Base-by-base conservation (phyloP, 2,113 vertebrate species). In the Ciconia boyciana region DNA sequence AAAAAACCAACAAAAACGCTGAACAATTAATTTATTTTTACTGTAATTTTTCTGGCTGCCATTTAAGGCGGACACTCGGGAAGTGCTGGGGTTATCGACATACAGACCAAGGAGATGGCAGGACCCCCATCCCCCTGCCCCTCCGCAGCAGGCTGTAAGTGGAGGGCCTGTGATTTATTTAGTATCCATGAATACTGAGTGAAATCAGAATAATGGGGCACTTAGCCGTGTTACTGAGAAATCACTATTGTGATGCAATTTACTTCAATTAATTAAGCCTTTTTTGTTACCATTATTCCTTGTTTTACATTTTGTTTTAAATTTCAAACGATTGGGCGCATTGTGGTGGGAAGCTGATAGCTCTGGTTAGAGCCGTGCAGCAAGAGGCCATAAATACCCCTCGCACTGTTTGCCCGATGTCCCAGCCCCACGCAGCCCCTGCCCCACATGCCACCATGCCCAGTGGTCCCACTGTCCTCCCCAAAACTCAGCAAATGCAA, bases 231-330 rank as follows among this genome's bases (percentile, higher is more conserved):
- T 96, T 96, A 95, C 95, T 97, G 95, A 97, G 97, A 96, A 97
- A 97, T 97, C 96, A 31, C 97, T 97, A 96, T 97, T 97, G 97
- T 97, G 97, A 97, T 97, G 97, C 97, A 94, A 95, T 97, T 97
- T 96, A 51, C 96, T 83, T 85, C 97, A 96, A 97, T 97, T 97
- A 96, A 97, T 97, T 97, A 97, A 95, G 91, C 87, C 96, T 92
- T 97, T 96, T 96, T 97, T 94, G 94, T 96, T 95, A 96, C 95
- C 94, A 93, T 97, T 97, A 97, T 95, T 96, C 96, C 97, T 96
- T 96, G 93, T 94, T 97, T 97, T 97, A 97, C 95, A 96, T 97
- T 97, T 97, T 97, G 97, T 97, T 97, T 96, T 94, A 97, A 90
- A 95, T 96, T 96, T 94, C 94, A 11, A 95, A 95, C 62, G 87